Evolutionary conservation across 2,888 invertebrate species (phyloP).

Genomic region (Chloroclysta siterata): DNA sequence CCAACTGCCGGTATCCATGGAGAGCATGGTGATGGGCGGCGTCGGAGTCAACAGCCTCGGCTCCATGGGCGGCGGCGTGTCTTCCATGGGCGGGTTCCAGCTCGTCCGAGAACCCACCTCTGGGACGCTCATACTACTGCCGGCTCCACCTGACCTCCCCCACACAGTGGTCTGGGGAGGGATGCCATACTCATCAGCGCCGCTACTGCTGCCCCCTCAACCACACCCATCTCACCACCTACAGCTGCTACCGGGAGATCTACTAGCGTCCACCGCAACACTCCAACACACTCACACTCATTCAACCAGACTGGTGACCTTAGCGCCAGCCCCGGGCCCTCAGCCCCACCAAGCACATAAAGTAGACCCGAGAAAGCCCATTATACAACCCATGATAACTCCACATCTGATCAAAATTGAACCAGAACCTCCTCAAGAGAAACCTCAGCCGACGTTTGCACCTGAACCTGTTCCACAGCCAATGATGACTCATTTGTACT

Average conservation of each 20-base stretch:
- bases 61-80: constrained; percentile 84
- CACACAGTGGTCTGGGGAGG: constrained; percentile 91
- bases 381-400: constrained; percentile 77
- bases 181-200: constrained; percentile 80
- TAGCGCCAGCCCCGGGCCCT: constrained; percentile 85
- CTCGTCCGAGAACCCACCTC: constrained; percentile 93
- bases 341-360: constrained; percentile 62
- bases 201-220: constrained; percentile 71
- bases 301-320: constrained; percentile 87
- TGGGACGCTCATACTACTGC: constrained; percentile 92
- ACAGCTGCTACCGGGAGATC: constrained; percentile 87
- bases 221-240: constrained; percentile 87
- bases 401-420: constrained; percentile 89
- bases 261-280: constrained; percentile 87
- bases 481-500: constrained; percentile 83
- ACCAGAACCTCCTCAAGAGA: constrained; percentile 84
- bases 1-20: constrained; percentile 86
- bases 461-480: constrained; percentile 82
- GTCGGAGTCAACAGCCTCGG: constrained; percentile 88
- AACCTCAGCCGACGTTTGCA: constrained; percentile 69
- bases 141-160: constrained; percentile 89
- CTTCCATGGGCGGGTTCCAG: constrained; percentile 92
- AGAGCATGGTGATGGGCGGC: constrained; percentile 88
- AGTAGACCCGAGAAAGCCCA: constrained; percentile 73
- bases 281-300: constrained; percentile 88